Percentiles rank a stretch among this genome's conserved stretches.
phyloP scores from a whole-genome alignment of 2,888 invertebrate species.

The Caenorhabditis plicata region DNA sequence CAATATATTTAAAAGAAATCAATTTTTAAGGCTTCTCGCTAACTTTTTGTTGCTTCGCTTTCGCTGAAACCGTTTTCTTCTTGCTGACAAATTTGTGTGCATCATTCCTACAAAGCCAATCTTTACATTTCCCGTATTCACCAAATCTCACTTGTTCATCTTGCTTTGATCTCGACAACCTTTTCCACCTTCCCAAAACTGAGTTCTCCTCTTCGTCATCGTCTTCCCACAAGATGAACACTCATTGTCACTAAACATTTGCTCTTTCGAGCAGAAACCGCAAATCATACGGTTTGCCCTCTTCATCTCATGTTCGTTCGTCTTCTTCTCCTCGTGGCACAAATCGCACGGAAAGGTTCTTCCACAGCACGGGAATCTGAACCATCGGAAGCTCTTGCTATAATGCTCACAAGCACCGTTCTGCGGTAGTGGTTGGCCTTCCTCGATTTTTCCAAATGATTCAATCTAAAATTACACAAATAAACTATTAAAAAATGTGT shows the following conservation, averaged over 20 bases:
- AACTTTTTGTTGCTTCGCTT: too few relatives aligned
- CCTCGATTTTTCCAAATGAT: constrained; percentile 66
- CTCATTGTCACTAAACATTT: too few relatives aligned
- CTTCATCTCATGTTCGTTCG: constrained; percentile 26
- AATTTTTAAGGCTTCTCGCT: too few relatives aligned
- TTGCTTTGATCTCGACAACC: constrained; percentile 68
- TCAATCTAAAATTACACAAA: not conserved
- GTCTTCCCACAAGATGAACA: constrained; percentile 26
- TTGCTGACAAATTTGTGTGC: constrained; percentile 3
- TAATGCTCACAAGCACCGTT: constrained; percentile 16
- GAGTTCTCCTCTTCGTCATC: constrained; percentile 36
- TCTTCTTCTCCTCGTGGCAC: constrained; percentile 15
- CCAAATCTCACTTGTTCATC: constrained; percentile 66
- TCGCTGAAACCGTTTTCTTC: constrained; percentile 6
- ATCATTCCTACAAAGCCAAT: constrained; percentile 1
- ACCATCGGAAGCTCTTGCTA: constrained; percentile 10
- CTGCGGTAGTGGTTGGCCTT: constrained; percentile 67
- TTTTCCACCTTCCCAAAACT: constrained; percentile 69
- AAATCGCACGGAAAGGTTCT: constrained; percentile 20
- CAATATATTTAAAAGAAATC: too few relatives aligned
- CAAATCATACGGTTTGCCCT: constrained; percentile 68
- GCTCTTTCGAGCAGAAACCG: constrained; percentile 69
- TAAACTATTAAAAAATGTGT: not conserved
- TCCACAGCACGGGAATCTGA: constrained; percentile 25
- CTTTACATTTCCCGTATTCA: not conserved